These are phyloP conservation scores for Lasius fuliginosus DNA, from an alignment of 2,888 invertebrate species.

Conservation along the genomic window DNA sequence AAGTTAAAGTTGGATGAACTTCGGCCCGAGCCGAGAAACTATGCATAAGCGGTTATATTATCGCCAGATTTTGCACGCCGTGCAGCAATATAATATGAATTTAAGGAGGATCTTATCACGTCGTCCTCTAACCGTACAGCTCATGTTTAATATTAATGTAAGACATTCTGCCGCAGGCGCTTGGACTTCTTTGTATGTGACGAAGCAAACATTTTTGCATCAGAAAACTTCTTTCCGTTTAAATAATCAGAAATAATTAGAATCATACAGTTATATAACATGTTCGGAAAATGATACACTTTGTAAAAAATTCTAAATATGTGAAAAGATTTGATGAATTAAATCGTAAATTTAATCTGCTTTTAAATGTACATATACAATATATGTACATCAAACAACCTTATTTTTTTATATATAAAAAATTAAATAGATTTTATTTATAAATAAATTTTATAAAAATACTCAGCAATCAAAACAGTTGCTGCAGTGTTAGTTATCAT, in stretches of 20 bases:
- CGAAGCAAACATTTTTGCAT: neutral
- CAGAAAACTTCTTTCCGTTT: neutral
- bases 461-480: neutral
- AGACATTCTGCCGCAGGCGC: neutral
- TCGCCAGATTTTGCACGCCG: conserved; percentile 62
- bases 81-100: conserved; percentile 52
- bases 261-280: neutral
- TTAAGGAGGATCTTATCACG: conserved; percentile 50
- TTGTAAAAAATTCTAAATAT: neutral
- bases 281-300: neutral
- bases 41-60: conserved; percentile 73
- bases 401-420: neutral
- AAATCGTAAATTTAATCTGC: neutral
- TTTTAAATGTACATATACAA: neutral
- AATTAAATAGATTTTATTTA: neutral
- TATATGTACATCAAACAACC: neutral
- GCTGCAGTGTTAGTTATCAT: neutral
- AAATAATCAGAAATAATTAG: neutral
- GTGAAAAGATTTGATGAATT: neutral
- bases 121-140: conserved; percentile 25
- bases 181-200: conserved; percentile 14
- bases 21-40: conserved; percentile 62
- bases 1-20: conserved; percentile 73
- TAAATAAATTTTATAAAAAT: neutral
- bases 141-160: conserved; percentile 43